Evolutionary conservation across 2,888 invertebrate genomes (phyloP).

Genomic region (Gisinianus flammeolus): DNA sequence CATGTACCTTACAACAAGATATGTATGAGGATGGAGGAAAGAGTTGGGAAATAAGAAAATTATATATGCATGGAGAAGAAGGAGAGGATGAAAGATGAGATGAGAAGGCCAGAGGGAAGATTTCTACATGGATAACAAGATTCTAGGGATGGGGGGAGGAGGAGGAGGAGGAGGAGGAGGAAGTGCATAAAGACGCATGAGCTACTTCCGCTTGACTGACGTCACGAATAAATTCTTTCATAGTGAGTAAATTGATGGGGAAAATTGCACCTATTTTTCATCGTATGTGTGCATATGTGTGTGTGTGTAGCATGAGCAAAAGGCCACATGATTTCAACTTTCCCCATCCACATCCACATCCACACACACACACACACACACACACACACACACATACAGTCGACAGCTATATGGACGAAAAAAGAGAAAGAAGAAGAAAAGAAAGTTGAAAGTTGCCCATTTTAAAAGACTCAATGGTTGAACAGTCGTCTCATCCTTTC

Average conservation of each 20-base stretch:
- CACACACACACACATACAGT: background rate
- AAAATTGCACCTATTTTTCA: conserved; percentile 21
- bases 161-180: background rate
- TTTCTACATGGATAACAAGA: background rate
- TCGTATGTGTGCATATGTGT: background rate
- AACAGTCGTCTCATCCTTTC: background rate
- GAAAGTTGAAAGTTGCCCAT: conserved; percentile 11
- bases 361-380: background rate
- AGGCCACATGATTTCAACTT: background rate
- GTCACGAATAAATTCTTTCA: conserved; percentile 12
- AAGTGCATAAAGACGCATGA: conserved; percentile 9
- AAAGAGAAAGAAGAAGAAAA: conserved; percentile 8
- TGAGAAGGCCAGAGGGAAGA: background rate
- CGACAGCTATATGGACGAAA: background rate
- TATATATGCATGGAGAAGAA: no score
- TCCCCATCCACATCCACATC: background rate
- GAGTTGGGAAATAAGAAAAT: background rate
- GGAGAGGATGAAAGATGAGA: background rate
- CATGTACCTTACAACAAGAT: no score
- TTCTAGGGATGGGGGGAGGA: background rate
- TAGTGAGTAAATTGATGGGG: background rate
- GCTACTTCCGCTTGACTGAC: conserved; percentile 13
- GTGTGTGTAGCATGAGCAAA: background rate
- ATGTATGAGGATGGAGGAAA: background rate
- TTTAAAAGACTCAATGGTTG: background rate